Evolutionary conservation across 2,113 vertebrate species (phyloP), one percentile per base, ranked within the genome.

Genomic region (Aegithalos caudatus): DNA sequence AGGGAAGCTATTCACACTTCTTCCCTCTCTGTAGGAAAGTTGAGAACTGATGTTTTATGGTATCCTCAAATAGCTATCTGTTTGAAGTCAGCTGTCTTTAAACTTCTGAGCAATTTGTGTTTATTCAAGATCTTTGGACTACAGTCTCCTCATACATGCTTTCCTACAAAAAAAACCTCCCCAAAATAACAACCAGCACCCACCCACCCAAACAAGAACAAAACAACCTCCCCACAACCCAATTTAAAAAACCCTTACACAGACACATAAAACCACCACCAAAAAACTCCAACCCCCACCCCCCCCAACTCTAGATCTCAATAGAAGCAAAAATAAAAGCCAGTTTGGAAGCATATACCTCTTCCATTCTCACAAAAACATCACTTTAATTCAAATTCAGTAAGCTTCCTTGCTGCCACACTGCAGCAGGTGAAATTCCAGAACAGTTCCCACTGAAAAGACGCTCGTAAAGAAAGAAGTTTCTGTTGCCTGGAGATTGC

Each of bases 31-130:
- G 58, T 6, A 77, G 37, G 64, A 62, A 92, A 92, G 45, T n/a
- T 51, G 54, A 86, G 60, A 90, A 74, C 40, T 9, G 22, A 0
- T 28, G 5, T 58, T 80, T 88, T 56, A 91, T 37, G 25, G 53
- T 37, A 65, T 57, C 40, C 71, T 88, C 74, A 90, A 65, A 82
- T 21, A 92, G 48, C n/a, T 57, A 57, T 28, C 50, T 73, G 24
- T 78, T 91, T 95, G 80, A 97, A 92, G 66, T 74, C 69, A 76
- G 44, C 6, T 38, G 50, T 40, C 92, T 77, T 92, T 72, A 56
- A 94, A 78, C 67, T 85, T 90, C 60, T 57, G 81, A 79, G 53
- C 24, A 87, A 70, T 17, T 9, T 35, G 8, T 48, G 18, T 80
- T 95, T 86, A 76, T 19, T 35, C 4, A 70, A 47, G 20, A 70